phyloP scores from a whole-genome alignment of 1,140 invertebrate genomes.

The Trinorchestia longiramus region DNA sequence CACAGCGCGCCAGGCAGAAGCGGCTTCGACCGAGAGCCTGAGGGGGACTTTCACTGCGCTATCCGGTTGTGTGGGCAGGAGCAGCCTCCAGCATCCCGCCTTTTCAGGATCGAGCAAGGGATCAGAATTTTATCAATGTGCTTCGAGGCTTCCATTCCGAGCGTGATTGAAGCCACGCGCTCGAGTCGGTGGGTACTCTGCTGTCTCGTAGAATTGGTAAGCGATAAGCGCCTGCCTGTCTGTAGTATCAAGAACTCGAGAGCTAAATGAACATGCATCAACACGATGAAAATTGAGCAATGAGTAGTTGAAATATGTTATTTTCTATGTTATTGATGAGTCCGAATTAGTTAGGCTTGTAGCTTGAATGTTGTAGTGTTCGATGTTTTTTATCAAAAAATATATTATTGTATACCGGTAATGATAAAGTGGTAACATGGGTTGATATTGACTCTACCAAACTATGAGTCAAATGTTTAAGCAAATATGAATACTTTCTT shows the following conservation, averaged over 20 bases:
- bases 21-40: background rate
- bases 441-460: no score
- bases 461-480: no score
- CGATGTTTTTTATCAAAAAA: no score
- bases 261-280: background rate
- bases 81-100: background rate
- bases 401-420: no score
- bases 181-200: background rate
- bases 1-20: background rate
- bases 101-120: background rate
- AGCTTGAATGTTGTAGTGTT: no score
- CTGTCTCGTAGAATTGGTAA: background rate
- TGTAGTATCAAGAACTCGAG: background rate
- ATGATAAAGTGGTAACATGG: no score
- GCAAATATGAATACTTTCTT: no score
- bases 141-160: background rate
- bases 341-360: no score
- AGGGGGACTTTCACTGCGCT: constrained; percentile 21
- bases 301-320: background rate
- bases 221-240: background rate
- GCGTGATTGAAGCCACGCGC: constrained; percentile 25
- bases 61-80: background rate
- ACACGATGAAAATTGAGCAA: background rate
- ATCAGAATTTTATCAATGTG: constrained; percentile 43
- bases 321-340: no score